Conservation (phyloP, 2,797 vertebrate species). For the Zenarchopterus dispar region DNA sequence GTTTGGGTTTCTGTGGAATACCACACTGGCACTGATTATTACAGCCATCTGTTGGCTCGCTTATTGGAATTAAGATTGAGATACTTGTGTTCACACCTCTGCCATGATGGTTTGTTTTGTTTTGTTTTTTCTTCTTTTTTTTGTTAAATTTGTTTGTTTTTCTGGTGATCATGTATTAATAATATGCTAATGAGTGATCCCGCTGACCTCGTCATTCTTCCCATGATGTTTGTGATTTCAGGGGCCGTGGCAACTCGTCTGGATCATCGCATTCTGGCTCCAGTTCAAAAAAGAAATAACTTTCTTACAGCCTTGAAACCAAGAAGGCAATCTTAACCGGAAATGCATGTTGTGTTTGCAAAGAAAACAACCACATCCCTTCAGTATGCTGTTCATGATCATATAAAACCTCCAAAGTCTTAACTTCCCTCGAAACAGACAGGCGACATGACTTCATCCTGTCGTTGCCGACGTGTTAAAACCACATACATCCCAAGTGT, state of each 20-base stretch:
- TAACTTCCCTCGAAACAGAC: conserved; percentile 60
- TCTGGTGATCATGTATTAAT: conserved; percentile 50
- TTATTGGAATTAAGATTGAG: conserved; percentile 60
- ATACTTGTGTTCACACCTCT: conserved; percentile 30
- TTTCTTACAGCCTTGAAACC: conserved; percentile 72
- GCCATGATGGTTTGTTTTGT: conserved; percentile 26
- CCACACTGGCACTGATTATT: conserved; percentile 85
- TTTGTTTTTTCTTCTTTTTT: conserved; percentile 21
- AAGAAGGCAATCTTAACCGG: conserved; percentile 76
- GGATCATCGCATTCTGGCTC: conserved; percentile 98
- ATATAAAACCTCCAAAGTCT: conserved; percentile 65
- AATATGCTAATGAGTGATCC: conserved; percentile 3
- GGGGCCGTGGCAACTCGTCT: conserved; percentile 89
- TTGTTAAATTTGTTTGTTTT: conserved; percentile 2
- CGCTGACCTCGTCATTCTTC: conserved; percentile 66
- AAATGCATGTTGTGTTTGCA: conserved; percentile 92
- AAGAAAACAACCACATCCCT: conserved; percentile 81
- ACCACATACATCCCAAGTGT: conserved; percentile 50
- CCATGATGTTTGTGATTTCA: conserved; percentile 86
- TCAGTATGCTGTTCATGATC: conserved; percentile 79
- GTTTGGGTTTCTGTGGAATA: conserved; percentile 99
- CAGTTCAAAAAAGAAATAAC: conserved; percentile 98
- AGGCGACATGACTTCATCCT: conserved; percentile 60
- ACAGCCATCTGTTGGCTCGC: conserved; percentile 61
- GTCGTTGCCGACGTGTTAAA: conserved; percentile 34